These are phyloP conservation scores for Steinernema khuongi DNA, from an alignment of 1,140 invertebrate species.

Conservation along the genomic window DNA sequence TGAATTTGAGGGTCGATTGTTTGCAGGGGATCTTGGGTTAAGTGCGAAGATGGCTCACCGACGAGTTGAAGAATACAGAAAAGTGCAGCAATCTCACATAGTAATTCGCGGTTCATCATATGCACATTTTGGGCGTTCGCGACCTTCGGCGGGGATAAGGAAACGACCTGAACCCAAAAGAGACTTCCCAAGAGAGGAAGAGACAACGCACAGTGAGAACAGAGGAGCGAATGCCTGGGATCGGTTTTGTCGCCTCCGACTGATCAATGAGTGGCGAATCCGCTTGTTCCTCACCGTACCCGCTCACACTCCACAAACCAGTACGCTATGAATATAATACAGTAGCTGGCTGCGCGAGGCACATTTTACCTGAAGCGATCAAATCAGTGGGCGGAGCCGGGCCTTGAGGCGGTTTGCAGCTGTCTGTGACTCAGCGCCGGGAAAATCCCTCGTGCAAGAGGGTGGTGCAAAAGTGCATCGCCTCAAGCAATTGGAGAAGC, in stretches of 20 bases:
- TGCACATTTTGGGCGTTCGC: not conserved
- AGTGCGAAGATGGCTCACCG: not conserved
- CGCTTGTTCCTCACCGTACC: constrained; percentile 1
- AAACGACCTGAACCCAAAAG: not conserved
- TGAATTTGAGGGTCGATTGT: too few relatives aligned
- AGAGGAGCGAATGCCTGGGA: too few relatives aligned
- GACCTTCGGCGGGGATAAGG: not conserved
- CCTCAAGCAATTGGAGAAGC: not conserved
- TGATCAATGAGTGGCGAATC: not conserved
- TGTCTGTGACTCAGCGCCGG: not conserved
- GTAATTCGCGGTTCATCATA: not conserved
- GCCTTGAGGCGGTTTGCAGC: not conserved
- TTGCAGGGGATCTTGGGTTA: too few relatives aligned
- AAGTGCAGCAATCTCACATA: not conserved
- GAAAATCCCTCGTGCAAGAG: not conserved
- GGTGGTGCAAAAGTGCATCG: constrained; percentile 11
- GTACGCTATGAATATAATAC: constrained; percentile 13
- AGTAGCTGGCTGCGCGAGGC: constrained; percentile 7
- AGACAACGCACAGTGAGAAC: too few relatives aligned
- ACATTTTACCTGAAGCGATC: constrained; percentile 9
- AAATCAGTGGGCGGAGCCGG: not conserved
- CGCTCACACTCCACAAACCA: constrained; percentile 8
- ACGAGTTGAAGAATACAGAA: not conserved
- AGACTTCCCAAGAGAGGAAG: too few relatives aligned
- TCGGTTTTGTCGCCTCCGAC: too few relatives aligned